A percentile compares a stretch with the other conserved stretches of the same genome.
Conservation (phyloP, 2,113 vertebrate genomes). For the Rattus rattus region DNA sequence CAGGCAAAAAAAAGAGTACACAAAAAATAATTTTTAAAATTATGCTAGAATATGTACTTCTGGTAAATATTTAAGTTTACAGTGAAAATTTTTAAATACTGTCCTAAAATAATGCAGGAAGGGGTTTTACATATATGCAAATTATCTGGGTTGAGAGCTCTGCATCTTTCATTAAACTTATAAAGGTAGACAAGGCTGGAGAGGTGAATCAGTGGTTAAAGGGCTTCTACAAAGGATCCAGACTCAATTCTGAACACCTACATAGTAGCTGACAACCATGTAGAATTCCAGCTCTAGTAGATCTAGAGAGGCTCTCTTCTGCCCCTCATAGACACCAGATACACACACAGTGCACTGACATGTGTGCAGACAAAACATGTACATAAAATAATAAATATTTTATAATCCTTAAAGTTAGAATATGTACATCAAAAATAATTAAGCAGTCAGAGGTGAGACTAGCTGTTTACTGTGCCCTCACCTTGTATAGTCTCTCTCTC, state of each 20-base stretch:
- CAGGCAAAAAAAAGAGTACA: background rate
- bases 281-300: background rate
- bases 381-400: background rate
- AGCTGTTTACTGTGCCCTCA: background rate
- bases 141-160: background rate
- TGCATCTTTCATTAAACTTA: background rate
- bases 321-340: background rate
- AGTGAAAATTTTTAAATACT: background rate
- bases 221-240: background rate
- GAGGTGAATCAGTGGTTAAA: background rate
- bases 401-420: background rate
- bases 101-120: background rate
- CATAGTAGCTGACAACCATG: background rate
- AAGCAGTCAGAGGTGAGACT: background rate
- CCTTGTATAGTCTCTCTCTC: background rate
- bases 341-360: background rate
- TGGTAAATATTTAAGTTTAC: conserved; percentile 21
- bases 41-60: background rate
- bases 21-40: background rate
- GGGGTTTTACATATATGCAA: background rate
- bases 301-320: background rate
- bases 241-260: background rate
- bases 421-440: background rate
- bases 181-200: background rate
- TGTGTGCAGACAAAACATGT: background rate